Evolutionary conservation across 2,797 vertebrate genomes (phyloP).

Genomic region (Anableps anableps): DNA sequence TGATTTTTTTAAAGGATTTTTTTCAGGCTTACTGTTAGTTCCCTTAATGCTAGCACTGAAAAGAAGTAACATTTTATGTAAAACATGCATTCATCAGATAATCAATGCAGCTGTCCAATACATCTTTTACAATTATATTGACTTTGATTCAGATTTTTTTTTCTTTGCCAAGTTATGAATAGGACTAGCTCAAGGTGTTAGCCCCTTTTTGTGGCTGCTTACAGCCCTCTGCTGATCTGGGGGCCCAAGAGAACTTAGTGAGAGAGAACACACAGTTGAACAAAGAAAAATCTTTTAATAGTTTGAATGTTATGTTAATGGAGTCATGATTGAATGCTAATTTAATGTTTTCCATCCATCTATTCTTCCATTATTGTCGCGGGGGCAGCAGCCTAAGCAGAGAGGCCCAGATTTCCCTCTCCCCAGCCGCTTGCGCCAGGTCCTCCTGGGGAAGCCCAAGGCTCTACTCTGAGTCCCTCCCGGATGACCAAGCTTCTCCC

Average conservation of each 20-base stretch:
- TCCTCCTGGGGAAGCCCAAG: no score
- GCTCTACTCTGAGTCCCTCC: no score
- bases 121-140: neutral
- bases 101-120: neutral
- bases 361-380: no score
- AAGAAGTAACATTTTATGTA: neutral
- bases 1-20: neutral
- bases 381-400: no score
- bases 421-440: no score
- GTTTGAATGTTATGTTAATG: no score
- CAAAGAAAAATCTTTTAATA: no score
- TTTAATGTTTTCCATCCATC: no score
- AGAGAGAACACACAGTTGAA: no score
- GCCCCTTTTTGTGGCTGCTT: neutral
- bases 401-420: no score
- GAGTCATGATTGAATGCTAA: no score
- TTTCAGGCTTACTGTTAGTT: neutral
- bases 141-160: neutral
- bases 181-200: neutral
- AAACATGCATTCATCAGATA: neutral
- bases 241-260: neutral
- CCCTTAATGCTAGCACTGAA: neutral
- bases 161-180: neutral
- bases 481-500: no score
- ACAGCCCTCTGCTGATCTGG: neutral